Evolutionary conservation across 2,888 invertebrate species (phyloP), one percentile per base, ranked within the genome.

Genomic region (Balanococcus diminutus): DNA sequence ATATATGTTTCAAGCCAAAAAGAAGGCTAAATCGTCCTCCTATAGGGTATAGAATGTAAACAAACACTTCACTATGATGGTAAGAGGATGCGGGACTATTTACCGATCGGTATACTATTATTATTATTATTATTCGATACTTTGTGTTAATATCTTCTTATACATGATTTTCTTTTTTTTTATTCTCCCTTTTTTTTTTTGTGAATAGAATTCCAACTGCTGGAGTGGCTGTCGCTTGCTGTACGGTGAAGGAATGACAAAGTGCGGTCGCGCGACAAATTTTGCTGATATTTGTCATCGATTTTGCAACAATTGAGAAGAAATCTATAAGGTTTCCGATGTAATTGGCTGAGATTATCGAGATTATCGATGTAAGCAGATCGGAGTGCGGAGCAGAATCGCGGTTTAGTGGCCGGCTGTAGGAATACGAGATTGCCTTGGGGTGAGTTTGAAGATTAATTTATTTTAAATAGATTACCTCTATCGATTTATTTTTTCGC

Each of bases 21-120:
- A 51, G 16, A 16, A 14, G 16, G 46, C 46, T 28, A 82, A 42
- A 82, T 56, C 82, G 46, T 42, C 22, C 16, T 22, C 36, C 5
- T 22, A 25, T 14, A 36, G 75, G 75, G 75, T 79, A 36, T 19
- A 36, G 8, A 79, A 85, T 85, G 85, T 85, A 85, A 85, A 85
- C 85, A 85, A 85, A 85, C 85, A 85, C 85, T 85, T 32, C 79
- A 85, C 75, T 19, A 25, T 82, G 67, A 67, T 84, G 84, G 84
- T 84, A 42, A 75, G 75, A 85, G 85, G 85, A 85, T 85, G 85
- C 79, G 85, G 85, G 85, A 85, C 85, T 75, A 85, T 75, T 85
- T 85, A 84, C 36, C 67, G 75, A 39, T 83, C 36, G 9, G 6
- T 11, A 11, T 11, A 42, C 11, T 42, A 14, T 42, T 36, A 36